Base-by-base conservation (phyloP, 2,113 vertebrate species). In the Physeter macrocephalus region DNA sequence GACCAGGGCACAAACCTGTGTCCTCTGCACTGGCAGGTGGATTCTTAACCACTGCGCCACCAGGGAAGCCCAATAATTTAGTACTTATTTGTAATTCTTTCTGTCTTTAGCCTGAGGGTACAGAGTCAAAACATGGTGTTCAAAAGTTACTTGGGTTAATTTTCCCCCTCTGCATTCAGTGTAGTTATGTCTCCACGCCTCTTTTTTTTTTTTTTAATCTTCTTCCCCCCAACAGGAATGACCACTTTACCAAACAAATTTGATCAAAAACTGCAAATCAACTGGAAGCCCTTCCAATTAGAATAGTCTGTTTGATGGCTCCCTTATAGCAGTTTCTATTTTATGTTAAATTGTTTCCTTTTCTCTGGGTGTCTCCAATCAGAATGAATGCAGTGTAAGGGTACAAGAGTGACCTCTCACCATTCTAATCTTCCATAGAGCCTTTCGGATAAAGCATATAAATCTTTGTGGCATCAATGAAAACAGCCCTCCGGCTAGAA, bases 381-480 rank as follows among this genome's bases (percentile, higher is more conserved):
- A 89, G 66, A 89, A 94, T n/a, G 52, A 91, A 74, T 52, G 41
- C 13, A 36, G 11, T 3, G 12, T 69, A 75, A 69, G 62, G 6
- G 72, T n/a, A 2, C 10, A 36, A 64, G 49, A 18, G 14, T 93
- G 74, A 92, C 67, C 71, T 64, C 69, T 90, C 21, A 3, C 27
- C 61, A 23, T 87, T 83, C 67, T 74, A 67, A 69, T 95, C 85
- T 97, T 94, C 88, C 69, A 92, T 41, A 39, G 21, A 95, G 62
- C 23, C 72, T 96, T 92, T 69, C 36, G 94, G 84, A 95, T 82
- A 96, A 95, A 87, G 27, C 52, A 93, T 36, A 90, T 90, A 94
- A 95, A 90, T 95, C 69, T 88, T 94, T n/a, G 59, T 64, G 54
- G 69, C 83, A 94, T 74, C 94, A 83, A 84, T 95, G 80, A 84